Evolutionary conservation across 2,888 invertebrate species (phyloP).

Genomic region (Polyommatus iphigenia): DNA sequence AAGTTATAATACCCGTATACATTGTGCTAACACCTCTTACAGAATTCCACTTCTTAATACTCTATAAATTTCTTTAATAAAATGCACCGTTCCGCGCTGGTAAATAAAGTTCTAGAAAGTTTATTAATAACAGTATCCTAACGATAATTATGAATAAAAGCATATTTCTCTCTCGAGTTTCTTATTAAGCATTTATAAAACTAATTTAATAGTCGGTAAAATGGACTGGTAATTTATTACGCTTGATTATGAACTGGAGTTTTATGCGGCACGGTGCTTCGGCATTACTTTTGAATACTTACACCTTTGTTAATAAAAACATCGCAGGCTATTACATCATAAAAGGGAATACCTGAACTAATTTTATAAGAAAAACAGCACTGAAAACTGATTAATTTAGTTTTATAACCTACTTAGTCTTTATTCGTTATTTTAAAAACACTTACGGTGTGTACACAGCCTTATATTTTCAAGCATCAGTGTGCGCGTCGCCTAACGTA

Average conservation of each 20-base stretch:
- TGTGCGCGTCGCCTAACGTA: conserved; percentile 39
- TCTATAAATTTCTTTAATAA: conserved; percentile 28
- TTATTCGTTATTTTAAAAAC: background rate
- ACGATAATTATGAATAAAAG: conserved; percentile 30
- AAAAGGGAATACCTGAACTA: background rate
- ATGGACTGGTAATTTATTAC: conserved; percentile 28
- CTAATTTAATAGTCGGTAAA: conserved; percentile 30
- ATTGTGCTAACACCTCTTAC: conserved; percentile 19
- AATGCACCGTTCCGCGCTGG: conserved; percentile 14
- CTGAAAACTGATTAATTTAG: background rate
- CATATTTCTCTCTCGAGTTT: conserved; percentile 27
- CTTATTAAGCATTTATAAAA: conserved; percentile 29
- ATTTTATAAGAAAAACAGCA: background rate
- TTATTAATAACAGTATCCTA: conserved; percentile 30
- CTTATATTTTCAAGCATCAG: background rate
- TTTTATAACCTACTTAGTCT: background rate
- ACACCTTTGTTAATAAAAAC: background rate
- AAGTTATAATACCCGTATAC: conserved; percentile 22
- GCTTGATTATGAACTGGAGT: conserved; percentile 26
- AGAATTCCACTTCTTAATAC: conserved; percentile 15
- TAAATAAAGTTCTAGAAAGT: conserved; percentile 30
- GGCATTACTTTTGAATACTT: background rate
- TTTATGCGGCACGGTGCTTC: conserved; percentile 9
- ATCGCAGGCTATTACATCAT: background rate
- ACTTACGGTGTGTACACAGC: background rate